Conservation (phyloP, 64 coral and sea anemone genomes). For the Stylophora pistillata region DNA sequence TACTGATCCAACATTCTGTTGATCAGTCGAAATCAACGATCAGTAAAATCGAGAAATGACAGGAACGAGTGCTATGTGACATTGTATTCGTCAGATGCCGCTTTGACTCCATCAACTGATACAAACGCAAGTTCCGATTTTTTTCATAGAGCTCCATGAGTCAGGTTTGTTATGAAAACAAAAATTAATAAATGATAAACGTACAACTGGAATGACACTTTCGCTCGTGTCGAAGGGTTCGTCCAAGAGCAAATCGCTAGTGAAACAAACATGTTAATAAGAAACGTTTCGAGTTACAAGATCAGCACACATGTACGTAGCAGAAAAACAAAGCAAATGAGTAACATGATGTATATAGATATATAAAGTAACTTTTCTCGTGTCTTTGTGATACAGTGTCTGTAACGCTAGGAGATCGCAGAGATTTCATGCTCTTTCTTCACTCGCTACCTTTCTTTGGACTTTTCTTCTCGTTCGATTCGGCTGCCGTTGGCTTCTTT, state of each 20-base stretch:
- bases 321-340: background rate
- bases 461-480: background rate
- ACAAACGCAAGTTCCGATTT: too few relatives aligned
- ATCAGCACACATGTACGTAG: background rate
- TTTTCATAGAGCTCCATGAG: too few relatives aligned
- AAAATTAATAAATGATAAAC: too few relatives aligned
- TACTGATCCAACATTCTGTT: background rate
- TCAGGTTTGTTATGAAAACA: too few relatives aligned
- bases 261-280: too few relatives aligned
- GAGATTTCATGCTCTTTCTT: background rate
- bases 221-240: too few relatives aligned
- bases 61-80: background rate
- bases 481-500: background rate
- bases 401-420: background rate
- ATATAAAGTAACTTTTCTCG: background rate
- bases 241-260: too few relatives aligned
- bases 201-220: too few relatives aligned
- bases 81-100: background rate
- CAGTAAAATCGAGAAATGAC: background rate
- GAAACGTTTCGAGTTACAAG: conserved; percentile 4
- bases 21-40: background rate
- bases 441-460: conserved; percentile 22
- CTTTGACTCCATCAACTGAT: too few relatives aligned
- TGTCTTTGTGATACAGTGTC: background rate
- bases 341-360: conserved; percentile 14